These are phyloP conservation scores for Patagioenas fasciata DNA, from an alignment of 2,113 vertebrate species.

Conservation along the genomic window DNA sequence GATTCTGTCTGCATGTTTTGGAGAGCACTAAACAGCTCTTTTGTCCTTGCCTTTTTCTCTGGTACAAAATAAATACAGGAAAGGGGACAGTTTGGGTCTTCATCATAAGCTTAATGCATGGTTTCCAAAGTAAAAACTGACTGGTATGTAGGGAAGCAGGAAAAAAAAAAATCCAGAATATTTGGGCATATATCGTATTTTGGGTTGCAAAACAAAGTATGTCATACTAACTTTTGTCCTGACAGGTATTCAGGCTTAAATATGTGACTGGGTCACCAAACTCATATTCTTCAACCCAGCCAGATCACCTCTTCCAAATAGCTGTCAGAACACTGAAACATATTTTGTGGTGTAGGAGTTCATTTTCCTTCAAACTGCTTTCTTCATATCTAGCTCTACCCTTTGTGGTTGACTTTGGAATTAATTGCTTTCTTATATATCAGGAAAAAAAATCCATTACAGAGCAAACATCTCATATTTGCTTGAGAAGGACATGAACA, in stretches of 20 bases:
- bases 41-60: neutral
- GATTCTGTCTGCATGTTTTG: neutral
- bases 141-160: neutral
- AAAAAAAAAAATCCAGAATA: neutral
- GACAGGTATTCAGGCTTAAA: neutral
- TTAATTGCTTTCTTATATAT: neutral
- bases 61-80: neutral
- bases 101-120: neutral
- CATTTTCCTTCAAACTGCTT: neutral
- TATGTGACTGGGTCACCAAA: neutral
- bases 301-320: neutral
- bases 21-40: neutral
- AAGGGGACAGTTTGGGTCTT: neutral
- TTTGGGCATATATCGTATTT: neutral
- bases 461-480: neutral
- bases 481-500: neutral
- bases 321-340: neutral
- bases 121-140: neutral
- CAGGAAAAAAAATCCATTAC: neutral
- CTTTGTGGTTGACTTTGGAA: neutral
- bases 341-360: neutral
- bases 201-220: neutral
- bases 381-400: neutral
- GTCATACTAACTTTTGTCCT: neutral
- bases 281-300: neutral